These are phyloP conservation scores for Phodopus roborovskii DNA, from an alignment of 2,113 vertebrate genomes.

Conservation along the genomic window DNA sequence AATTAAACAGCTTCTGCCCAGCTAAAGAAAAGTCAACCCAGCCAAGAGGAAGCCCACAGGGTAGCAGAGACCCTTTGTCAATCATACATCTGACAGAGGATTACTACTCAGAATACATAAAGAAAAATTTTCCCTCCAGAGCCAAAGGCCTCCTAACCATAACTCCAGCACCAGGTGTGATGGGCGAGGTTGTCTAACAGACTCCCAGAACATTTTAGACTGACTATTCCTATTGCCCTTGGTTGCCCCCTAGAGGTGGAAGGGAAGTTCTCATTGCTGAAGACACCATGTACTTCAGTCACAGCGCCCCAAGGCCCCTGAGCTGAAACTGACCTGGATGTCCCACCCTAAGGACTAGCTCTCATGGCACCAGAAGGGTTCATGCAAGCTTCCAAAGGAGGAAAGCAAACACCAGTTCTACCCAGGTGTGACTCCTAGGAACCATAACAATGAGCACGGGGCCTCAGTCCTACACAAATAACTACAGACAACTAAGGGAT, in stretches of 20 bases:
- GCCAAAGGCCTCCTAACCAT: not conserved
- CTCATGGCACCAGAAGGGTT: not conserved
- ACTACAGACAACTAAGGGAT: not conserved
- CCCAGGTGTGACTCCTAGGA: not conserved
- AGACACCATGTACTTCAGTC: not conserved
- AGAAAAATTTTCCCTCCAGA: not conserved
- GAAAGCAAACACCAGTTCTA: not conserved
- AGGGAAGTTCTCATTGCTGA: not conserved
- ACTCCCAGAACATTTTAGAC: not conserved
- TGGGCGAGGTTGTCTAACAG: not conserved
- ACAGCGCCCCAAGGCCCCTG: not conserved
- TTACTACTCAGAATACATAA: not conserved
- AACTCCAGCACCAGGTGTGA: not conserved
- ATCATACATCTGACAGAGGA: not conserved
- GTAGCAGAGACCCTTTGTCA: not conserved
- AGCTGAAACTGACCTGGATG: not conserved
- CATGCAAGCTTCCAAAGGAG: not conserved
- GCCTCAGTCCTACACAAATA: not conserved
- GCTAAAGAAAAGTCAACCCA: not conserved
- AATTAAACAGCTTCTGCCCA: not conserved
- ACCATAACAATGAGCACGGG: not conserved
- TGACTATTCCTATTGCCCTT: not conserved
- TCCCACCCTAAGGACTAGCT: not conserved
- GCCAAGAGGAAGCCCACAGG: not conserved
- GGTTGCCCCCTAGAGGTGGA: not conserved